Base-by-base conservation (phyloP, 2,113 vertebrate genomes). In the Pedionomus torquatus region DNA sequence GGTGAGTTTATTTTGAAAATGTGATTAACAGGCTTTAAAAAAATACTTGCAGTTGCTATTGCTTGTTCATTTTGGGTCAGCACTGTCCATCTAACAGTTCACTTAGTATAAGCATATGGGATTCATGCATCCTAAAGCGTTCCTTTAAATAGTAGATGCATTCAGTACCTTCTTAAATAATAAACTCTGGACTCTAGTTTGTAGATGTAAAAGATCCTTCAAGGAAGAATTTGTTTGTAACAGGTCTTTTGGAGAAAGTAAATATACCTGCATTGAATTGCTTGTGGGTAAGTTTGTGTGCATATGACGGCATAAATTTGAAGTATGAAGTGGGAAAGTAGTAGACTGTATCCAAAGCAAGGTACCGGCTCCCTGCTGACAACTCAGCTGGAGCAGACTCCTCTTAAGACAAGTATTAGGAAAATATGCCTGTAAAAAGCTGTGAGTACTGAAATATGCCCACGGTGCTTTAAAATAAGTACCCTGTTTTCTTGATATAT, bases 1-100 rank as follows among this genome's bases (percentile, higher is more conserved):
- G 78, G 96, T 95, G 97, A 97, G 49, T 98, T 98, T 98, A 86
- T 98, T 98, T 98, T 94, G 92, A 81, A 97, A 95, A 78, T 8
- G 5, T 79, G 49, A 48, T 69, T 95, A 86, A 74, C 71, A 95
- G 92, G n/a, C 61, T 69, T 74, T 43, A 58, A 72, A 91, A 88
- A 77, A 86, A 35, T 33, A 28, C 4, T 30, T 43, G 13, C 17
- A 37, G 25, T 88, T 46, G 19, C 1, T 86, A 69, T 61, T 35
- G 7, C 49, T 39, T 71, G 52, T 76, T 64, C 55, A 7, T 63
- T 85, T 78, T 49, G 25, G 17, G 57, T 65, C 87, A 37, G 35
- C 17, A 17, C n/a, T 60, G 31, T 70, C 87, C 49, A 35, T 71
- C 35, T 74, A 61, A 90, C 31, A 31, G 69, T 87, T 76, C n/a